Base-by-base conservation (phyloP, 2,113 vertebrate genomes). In the Ceyx melanurus region DNA sequence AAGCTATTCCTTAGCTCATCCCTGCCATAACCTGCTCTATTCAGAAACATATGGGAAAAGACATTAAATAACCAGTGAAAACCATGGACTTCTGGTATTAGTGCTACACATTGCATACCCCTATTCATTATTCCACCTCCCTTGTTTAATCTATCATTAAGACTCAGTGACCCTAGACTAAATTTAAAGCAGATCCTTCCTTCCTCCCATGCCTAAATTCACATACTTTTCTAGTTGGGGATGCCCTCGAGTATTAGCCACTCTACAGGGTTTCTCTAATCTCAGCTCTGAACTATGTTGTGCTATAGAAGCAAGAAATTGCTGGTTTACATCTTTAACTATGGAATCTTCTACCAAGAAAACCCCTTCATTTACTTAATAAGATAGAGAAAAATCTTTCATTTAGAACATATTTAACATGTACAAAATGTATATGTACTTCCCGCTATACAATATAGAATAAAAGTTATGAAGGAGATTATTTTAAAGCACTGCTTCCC, bases 161-260 rank as follows among this genome's bases (percentile, higher is more conserved):
- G 97, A 98, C 94, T 98, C 97, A 98, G 98, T 98, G 98, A 98
- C 98, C 98, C 98, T 97, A 98, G 97, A 97, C 97, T 98, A 98
- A 98, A 98, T 97, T 98, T 98, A 98, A 98, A 98, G 98, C 98
- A 98, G 98, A 98, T 98, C 98, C 98, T 98, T 98, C 98, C 98
- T 98, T 98, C 98, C 98, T 98, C 98, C 97, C 98, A 98, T 98
- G 97, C 97, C 97, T 97, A 98, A 98, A 98, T 97, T 98, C 98
- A 98, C 98, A 98, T 98, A 98, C 96, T 98, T 98, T 97, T 98
- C 98, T 97, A 97, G 97, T 2, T 97, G 98, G 98, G 96, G 97
- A 98, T 98, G 97, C 98, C 98, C 98, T 98, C 95, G 45, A 98
- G 98, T 98, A 98, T 98, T 98, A 98, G 97, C 97, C 97, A 98